These are phyloP conservation scores for Todiramphus chloris DNA, from an alignment of 2,113 vertebrate species.

Conservation along the genomic window DNA sequence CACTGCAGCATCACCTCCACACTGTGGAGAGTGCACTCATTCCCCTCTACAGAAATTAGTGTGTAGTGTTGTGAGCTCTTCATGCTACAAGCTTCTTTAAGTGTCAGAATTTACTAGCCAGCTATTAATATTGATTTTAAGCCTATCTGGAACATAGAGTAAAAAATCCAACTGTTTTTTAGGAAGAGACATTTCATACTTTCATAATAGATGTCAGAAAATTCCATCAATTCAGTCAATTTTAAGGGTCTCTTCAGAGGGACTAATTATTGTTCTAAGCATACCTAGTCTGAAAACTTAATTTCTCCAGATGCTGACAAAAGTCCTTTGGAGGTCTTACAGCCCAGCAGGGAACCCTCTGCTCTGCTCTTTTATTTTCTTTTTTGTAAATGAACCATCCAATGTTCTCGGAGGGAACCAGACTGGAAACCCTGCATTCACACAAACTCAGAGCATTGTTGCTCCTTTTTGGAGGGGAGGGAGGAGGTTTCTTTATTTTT, in stretches of 20 bases:
- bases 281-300: conserved; percentile 47
- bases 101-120: not conserved
- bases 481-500: not conserved
- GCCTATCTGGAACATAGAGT: not conserved
- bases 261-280: conserved; percentile 20
- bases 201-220: not conserved
- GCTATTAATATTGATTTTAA: not conserved
- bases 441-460: not conserved
- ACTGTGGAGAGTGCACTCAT: fast-evolving
- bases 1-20: not conserved
- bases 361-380: not conserved
- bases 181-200: not conserved
- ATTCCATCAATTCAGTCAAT: not conserved
- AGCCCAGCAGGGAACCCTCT: conserved; percentile 1
- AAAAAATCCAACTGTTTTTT: not conserved
- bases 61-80: not conserved
- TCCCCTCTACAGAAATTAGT: not conserved
- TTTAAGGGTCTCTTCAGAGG: conserved; percentile 31
- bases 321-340: conserved; percentile 40
- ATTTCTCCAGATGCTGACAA: conserved; percentile 24
- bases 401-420: not conserved
- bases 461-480: not conserved
- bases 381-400: not conserved
- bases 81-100: not conserved
- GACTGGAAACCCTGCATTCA: not conserved